A percentile compares a stretch with the other conserved stretches of the same genome.
These are phyloP conservation scores for Marmota monax DNA, from an alignment of 2,113 vertebrate genomes.

Conservation along the genomic window DNA sequence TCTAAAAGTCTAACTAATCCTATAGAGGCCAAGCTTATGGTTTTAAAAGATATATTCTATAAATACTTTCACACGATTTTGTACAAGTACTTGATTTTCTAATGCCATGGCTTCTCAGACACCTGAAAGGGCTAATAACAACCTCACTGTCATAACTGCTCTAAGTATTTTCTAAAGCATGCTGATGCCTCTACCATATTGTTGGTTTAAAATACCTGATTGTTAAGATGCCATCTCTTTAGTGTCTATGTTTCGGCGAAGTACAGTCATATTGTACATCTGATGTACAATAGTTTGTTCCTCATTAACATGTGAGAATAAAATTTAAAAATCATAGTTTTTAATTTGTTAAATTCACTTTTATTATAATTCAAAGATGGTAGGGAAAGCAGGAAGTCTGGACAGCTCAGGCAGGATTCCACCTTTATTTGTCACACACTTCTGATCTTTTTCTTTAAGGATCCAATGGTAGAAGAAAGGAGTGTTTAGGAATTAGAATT, in stretches of 20 bases:
- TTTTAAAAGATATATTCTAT: not conserved
- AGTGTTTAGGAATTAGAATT: not conserved
- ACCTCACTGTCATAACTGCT: not conserved
- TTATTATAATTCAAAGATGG: not conserved
- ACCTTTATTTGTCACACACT: not conserved
- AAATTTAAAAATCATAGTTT: not conserved
- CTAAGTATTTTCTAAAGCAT: conserved; percentile 18
- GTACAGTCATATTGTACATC: not conserved
- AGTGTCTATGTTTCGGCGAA: not conserved
- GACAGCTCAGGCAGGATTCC: not conserved
- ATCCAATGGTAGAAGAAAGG: not conserved
- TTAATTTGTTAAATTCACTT: not conserved
- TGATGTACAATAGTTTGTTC: not conserved
- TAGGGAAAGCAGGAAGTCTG: not conserved
- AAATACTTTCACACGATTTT: not conserved
- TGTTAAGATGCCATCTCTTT: not conserved
- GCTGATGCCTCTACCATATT: not conserved
- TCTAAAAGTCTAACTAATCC: not conserved
- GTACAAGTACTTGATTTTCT: not conserved
- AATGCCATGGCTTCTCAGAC: not conserved
- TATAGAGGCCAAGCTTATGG: not conserved
- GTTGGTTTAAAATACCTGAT: not conserved
- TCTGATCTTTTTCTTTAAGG: conserved; percentile 37
- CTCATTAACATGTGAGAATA: not conserved
- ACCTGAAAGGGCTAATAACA: not conserved